These are phyloP conservation scores for Acrocephalus kingi DNA, from an alignment of 2,113 vertebrate genomes.

Conservation along the genomic window DNA sequence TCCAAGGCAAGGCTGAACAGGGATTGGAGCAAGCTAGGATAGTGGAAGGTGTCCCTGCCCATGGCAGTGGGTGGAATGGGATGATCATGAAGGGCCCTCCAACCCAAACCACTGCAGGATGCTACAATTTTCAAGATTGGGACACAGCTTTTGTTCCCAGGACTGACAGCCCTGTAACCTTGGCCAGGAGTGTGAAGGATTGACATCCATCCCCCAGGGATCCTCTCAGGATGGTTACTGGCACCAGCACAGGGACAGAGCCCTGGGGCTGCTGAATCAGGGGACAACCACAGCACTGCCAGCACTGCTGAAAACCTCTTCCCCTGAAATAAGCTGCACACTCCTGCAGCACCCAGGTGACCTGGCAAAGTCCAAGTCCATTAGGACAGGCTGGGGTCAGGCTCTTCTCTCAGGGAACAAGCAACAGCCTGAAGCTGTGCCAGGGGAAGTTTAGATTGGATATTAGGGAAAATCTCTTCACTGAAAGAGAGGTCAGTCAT, in stretches of 20 bases:
- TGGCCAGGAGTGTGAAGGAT: not conserved
- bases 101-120: not conserved
- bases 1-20: not conserved
- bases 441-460: not conserved
- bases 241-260: not conserved
- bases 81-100: not conserved
- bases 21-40: not conserved
- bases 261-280: not conserved
- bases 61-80: not conserved
- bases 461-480: not conserved
- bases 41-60: not conserved
- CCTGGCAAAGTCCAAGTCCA: not conserved
- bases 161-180: not conserved
- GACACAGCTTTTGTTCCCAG: not conserved
- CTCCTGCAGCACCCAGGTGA: not conserved
- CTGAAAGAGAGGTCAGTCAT: not conserved
- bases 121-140: not conserved
- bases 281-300: not conserved
- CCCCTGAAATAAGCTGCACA: not conserved
- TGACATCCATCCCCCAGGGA: not conserved
- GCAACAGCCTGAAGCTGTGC: not conserved
- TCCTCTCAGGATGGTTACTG: accelerated
- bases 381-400: accelerated
- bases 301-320: not conserved
- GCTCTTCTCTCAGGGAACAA: not conserved